phyloP scores from a whole-genome alignment of 2,797 vertebrate species.

The Echiichthys vipera region DNA sequence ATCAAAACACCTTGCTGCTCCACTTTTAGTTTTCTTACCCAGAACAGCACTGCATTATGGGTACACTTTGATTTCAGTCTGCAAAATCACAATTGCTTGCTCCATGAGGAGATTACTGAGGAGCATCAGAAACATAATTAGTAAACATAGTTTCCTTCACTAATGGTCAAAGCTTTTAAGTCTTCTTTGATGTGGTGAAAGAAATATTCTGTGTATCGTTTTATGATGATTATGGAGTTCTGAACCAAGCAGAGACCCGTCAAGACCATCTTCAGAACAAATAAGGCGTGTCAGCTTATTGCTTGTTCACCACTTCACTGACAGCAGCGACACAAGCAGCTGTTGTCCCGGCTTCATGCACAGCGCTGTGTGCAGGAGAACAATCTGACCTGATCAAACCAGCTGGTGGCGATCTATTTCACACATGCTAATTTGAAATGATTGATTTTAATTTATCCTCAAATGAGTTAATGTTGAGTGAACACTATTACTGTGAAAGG shows the following conservation, averaged over 20 bases:
- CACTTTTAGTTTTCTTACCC: neutral
- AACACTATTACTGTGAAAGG: slow-evolving; percentile 40
- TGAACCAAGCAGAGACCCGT: neutral
- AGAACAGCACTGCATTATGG: neutral
- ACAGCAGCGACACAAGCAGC: slow-evolving; percentile 42
- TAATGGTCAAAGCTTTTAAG: slow-evolving; percentile 15
- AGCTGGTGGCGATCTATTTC: slow-evolving; percentile 31
- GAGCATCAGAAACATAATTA: too few relatives aligned
- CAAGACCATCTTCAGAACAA: slow-evolving; percentile 19
- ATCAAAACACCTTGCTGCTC: neutral
- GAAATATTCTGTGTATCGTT: slow-evolving; percentile 7
- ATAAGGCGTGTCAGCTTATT: slow-evolving; percentile 12
- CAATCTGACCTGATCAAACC: slow-evolving; percentile 35
- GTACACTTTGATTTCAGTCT: neutral
- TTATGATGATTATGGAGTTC: slow-evolving; percentile 29
- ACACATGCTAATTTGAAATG: slow-evolving; percentile 32
- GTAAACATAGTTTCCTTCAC: too few relatives aligned
- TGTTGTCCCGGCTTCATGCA: slow-evolving; percentile 30
- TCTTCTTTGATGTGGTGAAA: slow-evolving; percentile 12
- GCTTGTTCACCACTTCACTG: slow-evolving; percentile 52
- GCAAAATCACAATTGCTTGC: neutral
- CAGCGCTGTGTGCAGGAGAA: slow-evolving; percentile 10
- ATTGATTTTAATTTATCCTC: slow-evolving; percentile 51
- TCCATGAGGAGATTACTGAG: neutral
- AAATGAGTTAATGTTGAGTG: slow-evolving; percentile 24